Base-by-base conservation (phyloP, 2,797 vertebrate genomes). In the Amazonetta brasiliensis region DNA sequence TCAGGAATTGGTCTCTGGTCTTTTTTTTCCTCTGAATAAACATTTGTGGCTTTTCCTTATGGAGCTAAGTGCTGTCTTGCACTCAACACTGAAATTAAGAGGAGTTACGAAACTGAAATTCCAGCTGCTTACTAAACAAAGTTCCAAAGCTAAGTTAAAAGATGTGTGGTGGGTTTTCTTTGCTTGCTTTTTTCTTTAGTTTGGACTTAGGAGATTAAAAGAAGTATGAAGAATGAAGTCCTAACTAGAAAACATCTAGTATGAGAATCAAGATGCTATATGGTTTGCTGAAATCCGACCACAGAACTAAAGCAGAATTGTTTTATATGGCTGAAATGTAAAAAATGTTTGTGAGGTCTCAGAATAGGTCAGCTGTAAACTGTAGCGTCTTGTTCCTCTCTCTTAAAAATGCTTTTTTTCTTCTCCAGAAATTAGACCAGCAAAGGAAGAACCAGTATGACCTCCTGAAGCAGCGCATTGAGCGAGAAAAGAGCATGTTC, bases 401-500 rank as follows among this genome's bases (percentile, higher is more conserved):
- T 55, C 28, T 88, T 69, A 54, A 85, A 86, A 12, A 31, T 4
- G 5, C 28, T 13, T 54, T 91, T 91, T 83, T 93, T 46, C 52
- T 72, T 68, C 68, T 96, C 39, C 91, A 99, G 99, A 98, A 97
- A 89, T 92, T 99, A 87, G 98, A 98, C 74, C 98, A 84, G 89
- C 97, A 99, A 97, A 98, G 99, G 85, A 98, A 96, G 78, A 97
- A 97, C 66, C 98, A 99, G 84, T 99, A 99, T 50, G 97, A 97
- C 64, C 96, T 99, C 78, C 98, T 99, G 83, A 98, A 97, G 35
- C 99, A 99, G 94, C 98, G 99, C 92, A 99, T 99, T 41, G 98
- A 99, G 74, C 96, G 99, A 39, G 99, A 99, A 90, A 99, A 98
- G 97, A 98, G 99, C 95, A 97, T 99, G 98, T 99, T 99, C 85